phyloP scores from a whole-genome alignment of 2,888 invertebrate genomes.

The Drosophila pegasa region DNA sequence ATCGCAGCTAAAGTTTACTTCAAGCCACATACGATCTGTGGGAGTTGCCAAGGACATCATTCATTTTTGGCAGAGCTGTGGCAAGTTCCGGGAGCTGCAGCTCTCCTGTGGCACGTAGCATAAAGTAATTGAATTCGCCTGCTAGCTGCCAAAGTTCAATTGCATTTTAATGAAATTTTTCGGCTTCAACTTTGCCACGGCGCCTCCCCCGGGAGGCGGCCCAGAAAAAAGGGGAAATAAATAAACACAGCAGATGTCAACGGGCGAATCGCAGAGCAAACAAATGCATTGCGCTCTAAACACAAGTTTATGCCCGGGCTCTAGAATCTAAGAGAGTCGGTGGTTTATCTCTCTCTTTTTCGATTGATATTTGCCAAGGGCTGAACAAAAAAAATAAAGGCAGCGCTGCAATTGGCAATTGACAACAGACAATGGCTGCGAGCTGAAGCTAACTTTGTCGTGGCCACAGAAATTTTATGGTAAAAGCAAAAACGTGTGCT shows the following conservation, averaged over 20 bases:
- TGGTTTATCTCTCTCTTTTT: not conserved
- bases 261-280: slow-evolving; percentile 23
- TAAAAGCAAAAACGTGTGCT: slow-evolving; percentile 9
- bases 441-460: not conserved
- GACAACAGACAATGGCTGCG: slow-evolving; percentile 6
- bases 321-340: too few relatives aligned
- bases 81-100: slow-evolving; percentile 36
- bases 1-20: slow-evolving; percentile 23
- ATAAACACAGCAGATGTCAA: slow-evolving; percentile 40
- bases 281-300: slow-evolving; percentile 21
- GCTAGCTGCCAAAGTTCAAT: slow-evolving; percentile 62
- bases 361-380: slow-evolving; percentile 17
- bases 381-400: slow-evolving; percentile 19
- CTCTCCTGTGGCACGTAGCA: slow-evolving; percentile 36
- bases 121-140: slow-evolving; percentile 57
- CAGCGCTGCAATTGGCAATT: slow-evolving; percentile 5
- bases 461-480: slow-evolving; percentile 7
- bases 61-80: slow-evolving; percentile 22
- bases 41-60: slow-evolving; percentile 18
- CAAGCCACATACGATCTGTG: slow-evolving; percentile 14
- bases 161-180: slow-evolving; percentile 64
- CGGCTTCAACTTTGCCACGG: slow-evolving; percentile 11
- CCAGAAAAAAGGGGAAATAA: slow-evolving; percentile 23
- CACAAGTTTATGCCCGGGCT: slow-evolving; percentile 19
- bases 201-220: slow-evolving; percentile 1